Evolutionary conservation across 1,140 invertebrate genomes (phyloP).

Genomic region (Drosophila repletoides): DNA sequence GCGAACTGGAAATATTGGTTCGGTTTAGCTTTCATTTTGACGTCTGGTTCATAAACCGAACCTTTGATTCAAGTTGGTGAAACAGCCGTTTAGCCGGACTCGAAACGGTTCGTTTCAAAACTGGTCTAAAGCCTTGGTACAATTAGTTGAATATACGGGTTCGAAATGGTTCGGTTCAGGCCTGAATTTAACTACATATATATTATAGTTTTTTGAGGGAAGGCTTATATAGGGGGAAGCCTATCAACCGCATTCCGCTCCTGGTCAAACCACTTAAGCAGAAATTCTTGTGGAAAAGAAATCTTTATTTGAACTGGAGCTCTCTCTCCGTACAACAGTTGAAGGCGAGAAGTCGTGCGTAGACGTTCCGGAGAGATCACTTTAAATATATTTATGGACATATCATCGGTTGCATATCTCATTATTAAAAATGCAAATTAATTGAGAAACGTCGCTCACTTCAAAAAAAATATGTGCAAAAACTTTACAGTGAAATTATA

Average conservation of each 20-base stretch:
- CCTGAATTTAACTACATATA: background rate
- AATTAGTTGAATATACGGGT: no score
- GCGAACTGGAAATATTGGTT: no score
- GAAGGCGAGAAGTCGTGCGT: conserved; percentile 34
- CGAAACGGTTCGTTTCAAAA: no score
- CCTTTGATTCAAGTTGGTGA: no score
- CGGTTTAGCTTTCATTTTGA: no score
- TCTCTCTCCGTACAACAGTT: conserved; percentile 29
- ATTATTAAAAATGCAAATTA: conserved; percentile 6
- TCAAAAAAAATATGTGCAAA: background rate
- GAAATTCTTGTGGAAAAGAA: conserved; percentile 40
- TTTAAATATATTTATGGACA: background rate
- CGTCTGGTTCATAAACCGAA: no score
- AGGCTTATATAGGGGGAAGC: no score
- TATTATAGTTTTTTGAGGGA: no score
- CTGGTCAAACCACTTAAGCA: conserved; percentile 27
- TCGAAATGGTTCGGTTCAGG: no score
- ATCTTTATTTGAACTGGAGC: conserved; percentile 55
- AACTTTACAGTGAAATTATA: background rate
- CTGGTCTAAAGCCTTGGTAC: background rate
- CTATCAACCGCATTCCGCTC: conserved; percentile 21
- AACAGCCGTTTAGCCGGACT: no score
- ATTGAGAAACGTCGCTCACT: background rate
- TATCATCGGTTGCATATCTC: background rate
- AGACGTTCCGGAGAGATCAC: conserved; percentile 18